Conservation (phyloP, 2,888 invertebrate species). For the Apodemia hepburni region DNA sequence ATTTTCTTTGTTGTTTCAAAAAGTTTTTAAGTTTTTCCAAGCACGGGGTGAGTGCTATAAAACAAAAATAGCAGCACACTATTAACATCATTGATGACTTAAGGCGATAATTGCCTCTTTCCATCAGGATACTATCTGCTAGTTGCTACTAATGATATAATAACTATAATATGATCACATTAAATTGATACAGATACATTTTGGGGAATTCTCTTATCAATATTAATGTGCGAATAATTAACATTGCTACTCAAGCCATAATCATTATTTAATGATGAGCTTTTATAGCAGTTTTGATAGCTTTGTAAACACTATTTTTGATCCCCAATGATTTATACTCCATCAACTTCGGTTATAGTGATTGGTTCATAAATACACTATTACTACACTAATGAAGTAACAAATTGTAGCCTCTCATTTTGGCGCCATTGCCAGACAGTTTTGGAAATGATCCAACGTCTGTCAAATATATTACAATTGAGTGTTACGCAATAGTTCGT, state of each 20-base stretch:
- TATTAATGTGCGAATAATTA: not conserved
- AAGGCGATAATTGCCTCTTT: too few species aligned
- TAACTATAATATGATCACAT: too few species aligned
- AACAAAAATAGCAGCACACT: too few species aligned
- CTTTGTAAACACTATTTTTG: not conserved
- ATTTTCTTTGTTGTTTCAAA: too few species aligned
- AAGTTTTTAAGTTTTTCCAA: too few species aligned
- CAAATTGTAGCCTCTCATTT: slow-evolving; percentile 21
- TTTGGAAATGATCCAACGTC: slow-evolving; percentile 23
- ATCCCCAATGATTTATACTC: not conserved
- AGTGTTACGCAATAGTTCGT: slow-evolving; percentile 5
- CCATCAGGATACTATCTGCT: too few species aligned
- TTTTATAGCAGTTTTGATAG: not conserved
- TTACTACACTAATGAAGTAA: slow-evolving; percentile 21
- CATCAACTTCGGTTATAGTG: slow-evolving; percentile 17
- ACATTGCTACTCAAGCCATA: not conserved
- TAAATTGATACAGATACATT: too few species aligned
- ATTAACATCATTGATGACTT: too few species aligned
- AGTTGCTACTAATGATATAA: too few species aligned
- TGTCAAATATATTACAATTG: slow-evolving; percentile 19
- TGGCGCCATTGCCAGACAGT: slow-evolving; percentile 16
- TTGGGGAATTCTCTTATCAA: not conserved
- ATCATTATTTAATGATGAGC: not conserved
- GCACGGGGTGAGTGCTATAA: too few species aligned
- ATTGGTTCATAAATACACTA: slow-evolving; percentile 16